Percentiles rank a stretch among this genome's conserved stretches.
Evolutionary conservation across 64 coral and sea anemone genomes (phyloP).

Genomic region (Acropora tenuis): DNA sequence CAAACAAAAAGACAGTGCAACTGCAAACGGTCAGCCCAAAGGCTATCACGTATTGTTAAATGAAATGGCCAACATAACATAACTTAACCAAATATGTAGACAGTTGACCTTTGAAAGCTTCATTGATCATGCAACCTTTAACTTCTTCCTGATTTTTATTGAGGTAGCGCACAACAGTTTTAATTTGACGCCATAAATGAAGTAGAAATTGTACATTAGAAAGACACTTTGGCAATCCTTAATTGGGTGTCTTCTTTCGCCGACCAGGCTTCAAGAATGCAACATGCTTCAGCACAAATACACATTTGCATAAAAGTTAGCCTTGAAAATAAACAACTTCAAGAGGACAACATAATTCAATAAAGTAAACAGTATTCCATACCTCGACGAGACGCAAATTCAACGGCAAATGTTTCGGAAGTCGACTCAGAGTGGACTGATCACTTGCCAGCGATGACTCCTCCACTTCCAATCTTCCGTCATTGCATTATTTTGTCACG

Average conservation of each 20-base stretch:
- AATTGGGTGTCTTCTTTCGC: no score
- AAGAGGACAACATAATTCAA: neutral
- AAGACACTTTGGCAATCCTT: no score
- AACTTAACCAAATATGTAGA: neutral
- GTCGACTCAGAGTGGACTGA: neutral
- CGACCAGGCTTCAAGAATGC: no score
- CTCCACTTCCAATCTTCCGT: neutral
- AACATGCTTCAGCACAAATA: neutral
- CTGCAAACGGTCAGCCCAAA: neutral
- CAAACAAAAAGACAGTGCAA: neutral
- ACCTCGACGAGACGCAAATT: neutral
- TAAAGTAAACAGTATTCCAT: neutral
- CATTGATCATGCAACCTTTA: no score
- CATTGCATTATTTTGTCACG: constrained; percentile 1
- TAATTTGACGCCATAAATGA: no score
- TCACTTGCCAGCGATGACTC: neutral
- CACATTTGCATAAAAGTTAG: neutral
- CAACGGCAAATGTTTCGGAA: neutral
- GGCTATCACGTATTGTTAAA: neutral
- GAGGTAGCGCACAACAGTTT: no score
- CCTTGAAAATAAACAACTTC: neutral
- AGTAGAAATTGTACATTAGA: no score
- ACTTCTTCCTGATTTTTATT: no score
- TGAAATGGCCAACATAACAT: no score
- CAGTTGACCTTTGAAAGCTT: no score